phyloP scores from a whole-genome alignment of 2,888 invertebrate species.

The Cantharis flavilabris region DNA sequence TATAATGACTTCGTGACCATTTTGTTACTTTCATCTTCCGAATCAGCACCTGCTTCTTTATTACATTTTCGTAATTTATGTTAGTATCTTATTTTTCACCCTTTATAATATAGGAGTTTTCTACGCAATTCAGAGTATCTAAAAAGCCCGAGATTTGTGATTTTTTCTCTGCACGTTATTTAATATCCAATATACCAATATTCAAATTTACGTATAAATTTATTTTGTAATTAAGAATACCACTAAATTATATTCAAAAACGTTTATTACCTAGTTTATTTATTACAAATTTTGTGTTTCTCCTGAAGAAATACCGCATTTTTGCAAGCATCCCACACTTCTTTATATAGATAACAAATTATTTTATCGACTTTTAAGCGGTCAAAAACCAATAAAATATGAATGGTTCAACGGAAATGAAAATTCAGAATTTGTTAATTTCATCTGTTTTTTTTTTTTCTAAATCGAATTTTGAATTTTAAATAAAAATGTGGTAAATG shows the following conservation, averaged over 20 bases:
- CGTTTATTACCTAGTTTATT: neutral
- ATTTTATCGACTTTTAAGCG: neutral
- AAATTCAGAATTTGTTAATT: neutral
- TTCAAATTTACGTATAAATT: neutral
- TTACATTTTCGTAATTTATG: neutral
- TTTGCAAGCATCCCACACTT: neutral
- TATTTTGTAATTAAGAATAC: neutral
- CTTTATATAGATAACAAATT: neutral
- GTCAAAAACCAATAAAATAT: neutral
- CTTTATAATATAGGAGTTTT: neutral
- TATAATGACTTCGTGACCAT: neutral
- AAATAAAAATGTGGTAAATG: neutral
- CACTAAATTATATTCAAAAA: neutral
- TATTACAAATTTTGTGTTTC: neutral
- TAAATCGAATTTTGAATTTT: neutral
- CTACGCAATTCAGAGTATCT: neutral
- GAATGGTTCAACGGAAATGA: neutral
- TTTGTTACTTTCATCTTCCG: neutral
- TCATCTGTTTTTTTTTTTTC: neutral
- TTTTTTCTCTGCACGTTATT: neutral
- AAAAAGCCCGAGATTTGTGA: neutral
- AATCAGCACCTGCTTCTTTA: neutral
- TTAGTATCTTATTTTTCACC: neutral
- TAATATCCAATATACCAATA: neutral
- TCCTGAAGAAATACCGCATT: neutral